Evolutionary conservation across 1,140 invertebrate genomes (phyloP).

Genomic region (Campoletis sonorensis): DNA sequence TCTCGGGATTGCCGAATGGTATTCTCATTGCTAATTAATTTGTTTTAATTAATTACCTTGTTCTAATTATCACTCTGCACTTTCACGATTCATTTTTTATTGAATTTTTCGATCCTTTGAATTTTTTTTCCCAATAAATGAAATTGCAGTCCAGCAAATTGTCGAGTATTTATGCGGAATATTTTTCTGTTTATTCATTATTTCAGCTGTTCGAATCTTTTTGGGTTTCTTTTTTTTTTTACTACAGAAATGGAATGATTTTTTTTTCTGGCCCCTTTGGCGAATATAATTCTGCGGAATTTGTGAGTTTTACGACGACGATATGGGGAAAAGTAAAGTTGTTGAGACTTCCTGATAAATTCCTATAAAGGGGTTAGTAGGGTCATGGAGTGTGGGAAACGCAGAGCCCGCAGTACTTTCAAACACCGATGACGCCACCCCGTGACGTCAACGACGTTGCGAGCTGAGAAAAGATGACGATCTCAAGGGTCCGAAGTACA

Average conservation of each 20-base stretch:
- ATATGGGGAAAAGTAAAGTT: neutral
- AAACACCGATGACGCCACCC: slow-evolving; percentile 65
- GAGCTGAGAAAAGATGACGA: slow-evolving; percentile 2
- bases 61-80: no score
- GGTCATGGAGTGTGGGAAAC: slow-evolving; percentile 69
- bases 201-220: neutral
- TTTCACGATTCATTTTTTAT: no score
- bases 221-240: no score
- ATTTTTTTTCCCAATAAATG: no score
- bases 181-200: neutral
- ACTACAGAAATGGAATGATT: neutral
- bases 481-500: slow-evolving; percentile 3
- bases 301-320: neutral
- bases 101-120: no score
- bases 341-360: slow-evolving; percentile 14
- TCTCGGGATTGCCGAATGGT: no score
- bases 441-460: slow-evolving; percentile 63
- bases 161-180: neutral
- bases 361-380: slow-evolving; percentile 58
- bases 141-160: neutral
- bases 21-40: no score
- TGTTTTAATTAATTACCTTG: no score
- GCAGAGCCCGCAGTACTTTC: slow-evolving; percentile 38
- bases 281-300: slow-evolving; percentile 13
- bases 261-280: neutral